phyloP scores from a whole-genome alignment of 92 coral and sea anemone species.

The Porites divaricata region DNA sequence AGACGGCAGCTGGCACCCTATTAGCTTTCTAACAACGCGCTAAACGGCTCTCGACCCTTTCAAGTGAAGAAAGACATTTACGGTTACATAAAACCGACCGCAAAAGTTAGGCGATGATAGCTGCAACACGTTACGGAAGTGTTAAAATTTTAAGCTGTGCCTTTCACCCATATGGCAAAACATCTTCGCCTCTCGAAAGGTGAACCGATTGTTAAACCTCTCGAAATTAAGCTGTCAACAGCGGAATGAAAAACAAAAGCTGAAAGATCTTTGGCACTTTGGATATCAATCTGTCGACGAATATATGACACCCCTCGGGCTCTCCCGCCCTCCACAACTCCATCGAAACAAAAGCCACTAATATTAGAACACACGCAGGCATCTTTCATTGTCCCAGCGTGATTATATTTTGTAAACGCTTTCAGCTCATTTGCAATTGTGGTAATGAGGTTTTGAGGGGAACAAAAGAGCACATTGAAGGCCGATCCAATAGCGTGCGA shows the following conservation, averaged over 20 bases:
- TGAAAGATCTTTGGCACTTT: slow-evolving; percentile 56
- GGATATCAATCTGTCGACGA: slow-evolving; percentile 51
- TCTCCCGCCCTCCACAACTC: slow-evolving; percentile 70
- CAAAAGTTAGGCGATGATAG: slow-evolving; percentile 38
- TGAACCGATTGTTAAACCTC: slow-evolving; percentile 51
- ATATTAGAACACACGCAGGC: slow-evolving; percentile 72
- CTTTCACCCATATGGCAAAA: slow-evolving; percentile 29
- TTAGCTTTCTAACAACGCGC: slow-evolving; percentile 49
- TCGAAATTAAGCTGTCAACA: slow-evolving; percentile 61
- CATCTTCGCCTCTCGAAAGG: slow-evolving; percentile 40
- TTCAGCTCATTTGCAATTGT: slow-evolving; percentile 95
- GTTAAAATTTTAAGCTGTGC: slow-evolving; percentile 34
- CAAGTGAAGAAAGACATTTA: slow-evolving; percentile 29
- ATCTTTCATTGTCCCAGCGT: slow-evolving; percentile 77
- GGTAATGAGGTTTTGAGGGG: slow-evolving; percentile 95
- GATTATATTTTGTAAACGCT: slow-evolving; percentile 89
- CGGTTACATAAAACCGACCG: slow-evolving; percentile 39
- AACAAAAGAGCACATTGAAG: slow-evolving; percentile 77
- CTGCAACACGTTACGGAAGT: slow-evolving; percentile 49
- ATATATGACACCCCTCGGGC: slow-evolving; percentile 66
- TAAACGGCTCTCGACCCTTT: slow-evolving; percentile 37
- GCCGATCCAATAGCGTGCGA: slow-evolving; percentile 75
- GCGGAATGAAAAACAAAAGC: slow-evolving; percentile 46
- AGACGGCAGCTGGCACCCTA: slow-evolving; percentile 32
- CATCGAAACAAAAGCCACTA: slow-evolving; percentile 76